Evolutionary conservation across 2,797 vertebrate genomes (phyloP).

Genomic region (Babyrousa celebensis): DNA sequence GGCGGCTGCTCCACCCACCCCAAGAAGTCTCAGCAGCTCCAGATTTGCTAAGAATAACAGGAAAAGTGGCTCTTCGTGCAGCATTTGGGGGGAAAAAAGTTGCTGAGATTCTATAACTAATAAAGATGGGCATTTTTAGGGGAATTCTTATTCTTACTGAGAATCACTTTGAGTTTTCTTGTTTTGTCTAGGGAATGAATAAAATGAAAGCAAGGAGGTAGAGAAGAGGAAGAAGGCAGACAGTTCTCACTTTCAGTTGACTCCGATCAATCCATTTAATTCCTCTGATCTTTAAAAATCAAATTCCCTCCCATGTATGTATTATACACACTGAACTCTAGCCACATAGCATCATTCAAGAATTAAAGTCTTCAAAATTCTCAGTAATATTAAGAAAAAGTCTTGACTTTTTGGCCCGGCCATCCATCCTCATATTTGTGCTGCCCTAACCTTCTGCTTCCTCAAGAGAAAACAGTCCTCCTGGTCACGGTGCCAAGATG

Average conservation of each 20-base stretch:
- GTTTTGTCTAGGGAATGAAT: conserved; percentile 60
- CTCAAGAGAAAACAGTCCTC: conserved; percentile 35
- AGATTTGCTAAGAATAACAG: conserved; percentile 33
- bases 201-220: conserved; percentile 54
- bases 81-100: conserved; percentile 31
- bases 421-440: background rate
- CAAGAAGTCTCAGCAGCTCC: conserved; percentile 32
- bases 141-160: conserved; percentile 18
- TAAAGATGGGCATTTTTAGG: background rate
- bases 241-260: background rate
- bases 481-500: background rate
- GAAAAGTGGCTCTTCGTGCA: background rate
- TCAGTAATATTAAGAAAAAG: background rate
- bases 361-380: conserved; percentile 20
- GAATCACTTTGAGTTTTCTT: conserved; percentile 49
- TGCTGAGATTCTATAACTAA: background rate
- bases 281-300: background rate
- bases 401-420: conserved; percentile 7
- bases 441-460: conserved; percentile 36
- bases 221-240: conserved; percentile 21
- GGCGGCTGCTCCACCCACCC: conserved; percentile 36
- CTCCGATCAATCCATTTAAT: background rate
- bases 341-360: background rate
- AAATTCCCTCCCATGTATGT: background rate
- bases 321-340: conserved; percentile 37